Evolutionary conservation across 1,140 invertebrate species (phyloP), one percentile per base, ranked within the genome.

Genomic region (Bombus pyrosoma): DNA sequence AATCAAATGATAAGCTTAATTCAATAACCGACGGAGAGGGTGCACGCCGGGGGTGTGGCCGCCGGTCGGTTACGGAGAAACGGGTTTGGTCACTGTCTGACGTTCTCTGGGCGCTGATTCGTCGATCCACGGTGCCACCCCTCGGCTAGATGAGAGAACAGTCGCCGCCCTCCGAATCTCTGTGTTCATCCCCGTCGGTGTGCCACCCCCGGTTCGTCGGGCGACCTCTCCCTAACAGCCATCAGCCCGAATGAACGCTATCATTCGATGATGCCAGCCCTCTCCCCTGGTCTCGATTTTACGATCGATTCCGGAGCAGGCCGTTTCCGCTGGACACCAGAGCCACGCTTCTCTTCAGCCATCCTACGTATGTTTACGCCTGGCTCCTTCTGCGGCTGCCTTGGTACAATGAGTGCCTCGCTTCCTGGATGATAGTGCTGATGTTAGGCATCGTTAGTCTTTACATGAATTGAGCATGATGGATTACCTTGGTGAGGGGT

Each of bases 1-100:
- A 97, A 96, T 96, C 96, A 96, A 97, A 97, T 96, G 96, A 97
- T 97, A 96, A 96, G 96, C 96, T 96, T 97, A 97, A 97, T 97
- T 97, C 96, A 96, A 97, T 97, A 96, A 97, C 96, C 90, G 90
- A 85, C n/a, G 91, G 91, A 91, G 90, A 92, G 92, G 91, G 92
- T 92, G 86, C 89, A 91, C 92, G 87, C 73, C 73, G 87, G 87
- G 71, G 92, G 91, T 88, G 93, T 92, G 92, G 87, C 88, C 73
- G 15, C 8, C 12, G 15, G 53, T 39, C 41, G 9, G 83, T 59
- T 68, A 59, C 83, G 32, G 53, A 1, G 68, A 59, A 43, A 80
- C 75, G 76, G 66, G 76, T 62, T 62, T 71, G 83, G 75, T 79
- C 66, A 66, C 28, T 47, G 68, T 85, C 85, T 69, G 39, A 15